Evolutionary conservation across 2,797 vertebrate species (phyloP).

Genomic region (Tapera naevia): DNA sequence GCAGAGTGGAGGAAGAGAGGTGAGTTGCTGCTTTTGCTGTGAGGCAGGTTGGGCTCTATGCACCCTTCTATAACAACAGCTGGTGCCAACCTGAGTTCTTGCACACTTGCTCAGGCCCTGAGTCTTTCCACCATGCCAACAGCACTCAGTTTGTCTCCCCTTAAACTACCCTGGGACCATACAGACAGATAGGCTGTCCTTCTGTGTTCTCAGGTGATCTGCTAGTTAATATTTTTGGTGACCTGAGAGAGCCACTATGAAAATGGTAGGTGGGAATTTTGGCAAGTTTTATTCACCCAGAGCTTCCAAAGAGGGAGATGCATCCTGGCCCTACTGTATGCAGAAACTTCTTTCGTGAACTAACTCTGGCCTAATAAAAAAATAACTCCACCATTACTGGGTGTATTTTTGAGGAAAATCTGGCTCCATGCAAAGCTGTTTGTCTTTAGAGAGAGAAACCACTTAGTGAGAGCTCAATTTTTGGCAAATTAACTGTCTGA

Average conservation of each 20-base stretch:
- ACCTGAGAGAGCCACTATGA: not conserved
- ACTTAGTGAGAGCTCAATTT: not conserved
- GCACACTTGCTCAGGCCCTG: accelerated
- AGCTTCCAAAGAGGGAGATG: not conserved
- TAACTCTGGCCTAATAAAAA: not conserved
- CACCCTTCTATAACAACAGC: accelerated
- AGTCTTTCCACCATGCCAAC: accelerated
- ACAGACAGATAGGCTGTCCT: not conserved
- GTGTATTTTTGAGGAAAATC: not conserved
- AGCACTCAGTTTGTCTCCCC: not conserved
- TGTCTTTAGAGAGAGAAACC: not conserved
- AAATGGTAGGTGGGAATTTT: not conserved
- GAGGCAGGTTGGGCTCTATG: not conserved
- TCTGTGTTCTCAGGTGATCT: accelerated
- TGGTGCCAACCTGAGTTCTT: not conserved
- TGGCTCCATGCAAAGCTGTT: not conserved
- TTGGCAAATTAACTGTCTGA: not conserved
- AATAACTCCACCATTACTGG: not conserved
- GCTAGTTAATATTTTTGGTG: not conserved
- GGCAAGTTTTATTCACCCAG: not conserved
- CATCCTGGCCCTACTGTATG: not conserved
- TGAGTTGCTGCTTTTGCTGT: not conserved
- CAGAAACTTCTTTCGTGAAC: not conserved
- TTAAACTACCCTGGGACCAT: not conserved
- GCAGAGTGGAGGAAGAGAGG: constrained; percentile 87